Base-by-base conservation (phyloP, 2,113 vertebrate species). In the Calcarius ornatus region DNA sequence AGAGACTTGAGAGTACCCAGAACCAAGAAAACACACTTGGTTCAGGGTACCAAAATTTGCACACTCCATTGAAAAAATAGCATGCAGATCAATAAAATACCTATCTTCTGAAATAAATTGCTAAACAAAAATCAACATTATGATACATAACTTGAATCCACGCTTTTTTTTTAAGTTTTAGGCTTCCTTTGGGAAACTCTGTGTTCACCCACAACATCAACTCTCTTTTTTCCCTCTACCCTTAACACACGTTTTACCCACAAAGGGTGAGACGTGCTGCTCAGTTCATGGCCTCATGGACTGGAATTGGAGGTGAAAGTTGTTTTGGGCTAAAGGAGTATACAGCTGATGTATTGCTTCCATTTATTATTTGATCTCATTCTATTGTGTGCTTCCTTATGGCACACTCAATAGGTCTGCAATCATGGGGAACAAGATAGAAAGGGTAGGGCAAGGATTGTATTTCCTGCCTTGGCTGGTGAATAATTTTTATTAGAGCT, bases 331-430 rank as follows among this genome's bases (percentile, higher is more conserved):
- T 90, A 63, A 80, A 92, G 65, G 51, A 95, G 40, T 71, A 81
- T 93, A 93, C 6, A 31, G 77, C 94, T 96, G 93, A 97, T 95
- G 57, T 94, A 96, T 96, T 94, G 80, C 95, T 96, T 96, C 95
- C 94, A 92, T 94, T 97, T 96, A 96, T 96, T 95, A 96, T 96
- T 96, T 94, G 80, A 81, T 97, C 86, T 81, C 79, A 81, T 95
- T 94, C 88, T 92, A 81, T 93, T 96, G 88, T 95, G 91, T 72
- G 69, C 88, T 95, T 96, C 88, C 79, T 96, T 94, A 94, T 66
- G 71, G 94, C 90, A 75, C 60, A 48, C 76, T 97, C 82, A 92
- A 96, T 96, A 45, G 93, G 72, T 35, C 78, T 83, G 92, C 83
- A 95, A 95, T 97, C 93, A 45, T 35, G 80, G 88, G 64, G 93